Evolutionary conservation across 2,113 vertebrate genomes (phyloP).

Genomic region (Macaca mulatta): DNA sequence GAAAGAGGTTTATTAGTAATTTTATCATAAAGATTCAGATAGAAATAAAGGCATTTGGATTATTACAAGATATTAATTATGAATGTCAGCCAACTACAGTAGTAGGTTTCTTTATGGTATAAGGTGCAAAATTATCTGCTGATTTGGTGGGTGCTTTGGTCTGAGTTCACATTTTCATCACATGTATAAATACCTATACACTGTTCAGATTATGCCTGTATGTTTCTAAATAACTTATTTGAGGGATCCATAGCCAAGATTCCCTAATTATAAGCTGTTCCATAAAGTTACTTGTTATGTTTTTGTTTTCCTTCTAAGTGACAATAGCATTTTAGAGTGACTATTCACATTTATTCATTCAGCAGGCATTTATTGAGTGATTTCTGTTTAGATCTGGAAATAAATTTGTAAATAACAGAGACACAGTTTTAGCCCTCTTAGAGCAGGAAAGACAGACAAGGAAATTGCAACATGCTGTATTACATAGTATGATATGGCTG

Average conservation of each 20-base stretch:
- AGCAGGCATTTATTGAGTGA: neutral
- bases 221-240: neutral
- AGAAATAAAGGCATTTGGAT: slow-evolving; percentile 65
- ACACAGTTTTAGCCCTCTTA: neutral
- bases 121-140: slow-evolving; percentile 5
- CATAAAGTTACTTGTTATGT: neutral
- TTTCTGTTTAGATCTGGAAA: neutral
- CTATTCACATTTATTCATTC: neutral
- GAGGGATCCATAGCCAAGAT: neutral
- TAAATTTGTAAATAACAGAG: neutral
- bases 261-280: neutral
- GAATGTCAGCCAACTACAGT: slow-evolving; percentile 24
- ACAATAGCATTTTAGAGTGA: neutral
- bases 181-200: neutral
- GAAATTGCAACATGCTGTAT: neutral
- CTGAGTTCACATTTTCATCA: neutral
- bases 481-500: too few relatives aligned
- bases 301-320: slow-evolving; percentile 20
- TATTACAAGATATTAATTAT: slow-evolving; percentile 76
- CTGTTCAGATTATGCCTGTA: neutral
- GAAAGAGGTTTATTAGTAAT: slow-evolving; percentile 69
- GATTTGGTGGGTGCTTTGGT: neutral
- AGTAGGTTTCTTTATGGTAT: slow-evolving; percentile 35
- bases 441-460: neutral
- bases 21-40: slow-evolving; percentile 59